Base-by-base conservation (phyloP, 2,888 invertebrate genomes). In the Pammene fasciana region DNA sequence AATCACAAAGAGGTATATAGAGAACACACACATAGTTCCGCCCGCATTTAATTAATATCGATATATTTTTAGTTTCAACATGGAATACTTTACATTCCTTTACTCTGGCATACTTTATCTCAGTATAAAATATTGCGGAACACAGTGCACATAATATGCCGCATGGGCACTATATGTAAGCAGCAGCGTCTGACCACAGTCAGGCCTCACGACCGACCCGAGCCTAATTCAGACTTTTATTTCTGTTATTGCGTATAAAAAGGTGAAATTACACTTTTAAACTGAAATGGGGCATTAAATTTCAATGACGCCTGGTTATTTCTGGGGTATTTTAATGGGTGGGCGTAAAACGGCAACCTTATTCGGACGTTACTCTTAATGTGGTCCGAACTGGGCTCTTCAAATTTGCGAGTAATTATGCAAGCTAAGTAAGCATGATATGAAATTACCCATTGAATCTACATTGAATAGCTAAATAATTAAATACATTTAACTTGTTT, bases 221-320 rank as follows among this genome's bases (percentile, higher is more conserved):
- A n/a, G 61, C 56, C 61, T 70, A 70, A 70, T 70, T 61, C 70
- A 16, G 48, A 60, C 65, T 36, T 70, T 67, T 62, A 67, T 56
- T 50, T 62, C 56, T 36, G 55, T 60, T 60, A 70, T 70, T 60
- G 59, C 48, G 11, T 16, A 67, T 66, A 66, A 70, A 70, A 52
- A 64, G 62, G 57, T 36, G 57, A 57, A 68, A 68, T 57, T 52
- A 54, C 48, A 57, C 59, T 56, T 67, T 64, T 54, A 26, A 61
- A 57, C 67, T 50, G 18, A 41, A 67, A 70, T 70, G 45, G 70
- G 38, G 43, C 61, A 56, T 67, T 57, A 57, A 62, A 67, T 57
- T 70, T 62, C 61, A 67, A 70, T 70, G 61, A 50, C 13, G 60
- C 38, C 70, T 43, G 70, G 48, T 57, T 60, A 65, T 65, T 62